phyloP scores from a whole-genome alignment of 1,140 invertebrate species.

The Conus betulinus region DNA sequence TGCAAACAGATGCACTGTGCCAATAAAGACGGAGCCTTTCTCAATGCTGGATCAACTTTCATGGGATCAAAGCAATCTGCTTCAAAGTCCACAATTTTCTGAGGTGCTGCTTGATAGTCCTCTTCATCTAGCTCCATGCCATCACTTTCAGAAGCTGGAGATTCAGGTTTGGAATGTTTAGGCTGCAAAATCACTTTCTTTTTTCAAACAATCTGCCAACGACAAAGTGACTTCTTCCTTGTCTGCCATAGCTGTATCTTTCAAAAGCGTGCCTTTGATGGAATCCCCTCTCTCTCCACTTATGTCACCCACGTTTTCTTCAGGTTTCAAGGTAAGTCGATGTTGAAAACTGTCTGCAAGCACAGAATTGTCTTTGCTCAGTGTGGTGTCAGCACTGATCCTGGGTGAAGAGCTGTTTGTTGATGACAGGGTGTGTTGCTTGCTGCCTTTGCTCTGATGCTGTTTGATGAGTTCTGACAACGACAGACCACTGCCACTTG shows the following conservation, averaged over 20 bases:
- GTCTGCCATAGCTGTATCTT: neutral
- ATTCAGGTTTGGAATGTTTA: neutral
- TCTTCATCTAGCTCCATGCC: neutral
- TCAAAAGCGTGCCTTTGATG: neutral
- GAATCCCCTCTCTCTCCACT: neutral
- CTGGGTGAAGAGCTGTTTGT: neutral
- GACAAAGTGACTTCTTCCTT: constrained; percentile 40
- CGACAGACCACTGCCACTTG: constrained; percentile 15
- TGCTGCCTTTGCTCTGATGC: constrained; percentile 23
- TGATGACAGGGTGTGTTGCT: neutral
- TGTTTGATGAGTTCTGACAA: constrained; percentile 45
- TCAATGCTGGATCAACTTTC: neutral
- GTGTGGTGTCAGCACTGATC: neutral
- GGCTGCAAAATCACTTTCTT: constrained; percentile 10
- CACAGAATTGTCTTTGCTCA: neutral
- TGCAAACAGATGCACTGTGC: constrained; percentile 34
- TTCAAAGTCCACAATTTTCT: neutral
- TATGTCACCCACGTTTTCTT: neutral
- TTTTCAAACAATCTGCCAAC: constrained; percentile 35
- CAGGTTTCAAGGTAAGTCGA: neutral
- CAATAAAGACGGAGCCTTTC: constrained; percentile 23
- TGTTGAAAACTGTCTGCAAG: neutral
- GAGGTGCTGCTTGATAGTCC: neutral
- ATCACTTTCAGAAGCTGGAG: neutral
- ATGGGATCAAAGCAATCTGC: neutral